These are phyloP conservation scores for Timema podura DNA, from an alignment of 2,888 invertebrate species.

Conservation along the genomic window DNA sequence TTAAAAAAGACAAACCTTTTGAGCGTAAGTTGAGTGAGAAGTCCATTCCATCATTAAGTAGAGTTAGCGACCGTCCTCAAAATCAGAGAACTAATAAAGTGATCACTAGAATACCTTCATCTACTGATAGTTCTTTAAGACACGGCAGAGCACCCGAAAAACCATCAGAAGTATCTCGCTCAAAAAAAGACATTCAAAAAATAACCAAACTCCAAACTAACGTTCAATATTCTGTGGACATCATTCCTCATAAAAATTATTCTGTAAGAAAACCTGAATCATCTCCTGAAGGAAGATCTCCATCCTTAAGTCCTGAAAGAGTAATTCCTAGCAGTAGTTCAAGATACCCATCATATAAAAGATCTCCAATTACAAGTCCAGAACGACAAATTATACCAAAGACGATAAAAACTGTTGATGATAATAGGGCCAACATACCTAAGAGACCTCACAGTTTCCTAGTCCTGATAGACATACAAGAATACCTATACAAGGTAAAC, in stretches of 20 bases:
- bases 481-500: neutral
- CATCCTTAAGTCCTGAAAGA: conserved; percentile 23
- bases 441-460: conserved; percentile 13
- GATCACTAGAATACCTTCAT: too few relatives aligned
- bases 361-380: neutral
- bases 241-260: neutral
- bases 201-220: too few relatives aligned
- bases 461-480: conserved; percentile 10
- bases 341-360: conserved; percentile 10
- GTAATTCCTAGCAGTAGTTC: neutral
- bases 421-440: conserved; percentile 7
- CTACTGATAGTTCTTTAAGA: too few relatives aligned
- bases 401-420: neutral
- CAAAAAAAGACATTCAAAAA: too few relatives aligned
- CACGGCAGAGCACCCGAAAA: too few relatives aligned
- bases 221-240: too few relatives aligned
- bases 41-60: too few relatives aligned
- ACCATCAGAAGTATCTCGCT: too few relatives aligned
- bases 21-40: too few relatives aligned
- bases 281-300: conserved; percentile 13
- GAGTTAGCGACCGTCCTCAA: too few relatives aligned
- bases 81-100: too few relatives aligned
- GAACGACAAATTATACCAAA: conserved; percentile 14
- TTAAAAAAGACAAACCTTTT: too few relatives aligned
- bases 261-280: neutral